A percentile compares a stretch with the other conserved stretches of the same genome.
Conservation (phyloP, 1,140 invertebrate species). For the Diorhabda sublineata region DNA sequence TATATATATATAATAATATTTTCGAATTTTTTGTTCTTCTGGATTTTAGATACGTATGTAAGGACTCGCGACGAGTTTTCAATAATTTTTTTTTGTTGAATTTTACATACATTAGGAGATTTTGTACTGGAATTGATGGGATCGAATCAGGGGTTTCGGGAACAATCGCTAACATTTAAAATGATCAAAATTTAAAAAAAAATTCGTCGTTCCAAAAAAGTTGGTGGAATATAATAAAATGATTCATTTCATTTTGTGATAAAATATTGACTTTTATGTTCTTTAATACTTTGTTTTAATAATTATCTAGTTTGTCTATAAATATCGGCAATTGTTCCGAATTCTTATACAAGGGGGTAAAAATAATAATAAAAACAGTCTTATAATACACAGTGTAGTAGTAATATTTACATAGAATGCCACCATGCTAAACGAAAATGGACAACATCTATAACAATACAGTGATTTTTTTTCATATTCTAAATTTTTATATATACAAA, state of each 20-base stretch:
- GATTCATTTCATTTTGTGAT: too few relatives aligned
- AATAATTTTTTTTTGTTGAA: background rate
- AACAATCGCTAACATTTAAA: background rate
- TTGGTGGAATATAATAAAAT: too few relatives aligned
- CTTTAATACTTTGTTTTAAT: too few relatives aligned
- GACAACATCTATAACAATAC: slow-evolving; percentile 44
- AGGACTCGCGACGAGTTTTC: background rate
- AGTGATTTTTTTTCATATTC: slow-evolving; percentile 26
- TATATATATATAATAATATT: background rate
- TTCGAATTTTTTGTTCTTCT: slow-evolving; percentile 15
- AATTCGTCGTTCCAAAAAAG: too few relatives aligned
- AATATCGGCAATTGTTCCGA: too few relatives aligned
- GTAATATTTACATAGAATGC: slow-evolving; percentile 38
- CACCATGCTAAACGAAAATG: slow-evolving; percentile 37
- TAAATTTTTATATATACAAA: slow-evolving; percentile 34
- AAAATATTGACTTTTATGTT: too few relatives aligned
- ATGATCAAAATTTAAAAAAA: too few relatives aligned
- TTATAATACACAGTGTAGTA: slow-evolving; percentile 36
- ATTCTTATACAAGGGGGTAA: background rate
- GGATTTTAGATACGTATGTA: slow-evolving; percentile 30
- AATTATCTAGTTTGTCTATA: too few relatives aligned
- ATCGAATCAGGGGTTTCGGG: slow-evolving; percentile 1
- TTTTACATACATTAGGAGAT: slow-evolving; percentile 7
- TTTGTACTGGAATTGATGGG: slow-evolving; percentile 31
- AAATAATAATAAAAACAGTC: slow-evolving; percentile 39